These are phyloP conservation scores for Crax fasciolata DNA, from an alignment of 2,797 vertebrate genomes.

Conservation along the genomic window DNA sequence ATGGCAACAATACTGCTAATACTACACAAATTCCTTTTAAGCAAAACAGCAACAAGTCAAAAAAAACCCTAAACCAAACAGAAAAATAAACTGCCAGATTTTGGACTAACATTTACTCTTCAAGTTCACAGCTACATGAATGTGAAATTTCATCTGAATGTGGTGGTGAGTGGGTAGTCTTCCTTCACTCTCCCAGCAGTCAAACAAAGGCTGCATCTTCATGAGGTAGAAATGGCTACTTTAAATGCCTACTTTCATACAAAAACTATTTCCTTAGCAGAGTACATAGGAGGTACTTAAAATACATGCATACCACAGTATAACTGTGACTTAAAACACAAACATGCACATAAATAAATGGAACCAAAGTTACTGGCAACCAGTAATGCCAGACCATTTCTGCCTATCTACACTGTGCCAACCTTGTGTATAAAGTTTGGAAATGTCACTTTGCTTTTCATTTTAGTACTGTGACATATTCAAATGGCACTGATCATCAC, in stretches of 20 bases:
- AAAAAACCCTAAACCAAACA: no score
- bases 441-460: neutral
- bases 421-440: neutral
- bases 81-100: neutral
- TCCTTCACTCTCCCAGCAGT: neutral
- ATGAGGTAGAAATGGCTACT: neutral
- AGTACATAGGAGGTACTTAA: neutral
- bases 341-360: neutral
- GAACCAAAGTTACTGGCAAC: neutral
- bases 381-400: no score
- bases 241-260: neutral
- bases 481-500: neutral
- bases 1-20: neutral
- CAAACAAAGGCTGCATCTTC: neutral
- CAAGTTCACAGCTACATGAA: neutral
- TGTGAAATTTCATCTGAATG: neutral
- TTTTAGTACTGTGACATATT: neutral
- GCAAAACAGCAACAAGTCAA: fast-evolving
- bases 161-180: neutral
- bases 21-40: neutral
- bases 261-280: neutral
- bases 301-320: neutral
- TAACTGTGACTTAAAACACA: neutral
- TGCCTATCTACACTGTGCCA: neutral
- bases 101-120: neutral